Base-by-base conservation (phyloP, 2,888 invertebrate species). In the Allacma fusca region DNA sequence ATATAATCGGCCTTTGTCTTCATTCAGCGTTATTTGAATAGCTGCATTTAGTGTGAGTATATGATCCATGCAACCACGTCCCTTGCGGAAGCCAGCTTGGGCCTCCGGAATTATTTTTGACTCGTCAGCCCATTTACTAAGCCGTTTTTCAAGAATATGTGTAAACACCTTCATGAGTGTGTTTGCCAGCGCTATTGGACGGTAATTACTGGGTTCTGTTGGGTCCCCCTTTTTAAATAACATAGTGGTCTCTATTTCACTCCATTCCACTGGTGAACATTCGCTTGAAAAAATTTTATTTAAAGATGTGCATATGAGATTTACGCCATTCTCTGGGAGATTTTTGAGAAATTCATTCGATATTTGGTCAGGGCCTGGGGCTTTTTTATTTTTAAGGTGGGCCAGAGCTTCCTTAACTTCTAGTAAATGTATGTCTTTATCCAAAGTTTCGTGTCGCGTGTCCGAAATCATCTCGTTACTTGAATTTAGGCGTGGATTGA, bases 181-280 rank as follows among this genome's bases (percentile, higher is more conserved):
- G 73, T 29, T 73, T 19, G 29, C 62, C 1, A 73, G 62, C 5
- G 73, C 59, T n/a, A 73, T 73, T 2, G 73, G 73, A 23, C 73
- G 59, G 23, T 73, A 73, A 24, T 62, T 73, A 7, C 4, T 7
- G 4, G 62, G 62, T 4, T 29, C 5, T 5, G 4, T 4, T 7
- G 57, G 16, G 57, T 57, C 57, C 2, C 57, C 57, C 13, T 57
- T 57, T 57, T 57, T 57, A 57, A 57, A 57, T 4, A 57, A 16
- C 57, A 57, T 57, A 7, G 57, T 57, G 2, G 57, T 57, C 23
- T 57, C n/a, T 7, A 57, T 57, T 23, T 57, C 57, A 57, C 57
- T 57, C 57, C 57, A 57, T 57, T 57, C 57, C 2, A 21, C 2
- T 4, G 57, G 57, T 21, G 57, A 9, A 9, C 34, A 7, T 34